Evolutionary conservation across 64 coral and sea anemone species (phyloP).

Genomic region (Stylophora pistillata): DNA sequence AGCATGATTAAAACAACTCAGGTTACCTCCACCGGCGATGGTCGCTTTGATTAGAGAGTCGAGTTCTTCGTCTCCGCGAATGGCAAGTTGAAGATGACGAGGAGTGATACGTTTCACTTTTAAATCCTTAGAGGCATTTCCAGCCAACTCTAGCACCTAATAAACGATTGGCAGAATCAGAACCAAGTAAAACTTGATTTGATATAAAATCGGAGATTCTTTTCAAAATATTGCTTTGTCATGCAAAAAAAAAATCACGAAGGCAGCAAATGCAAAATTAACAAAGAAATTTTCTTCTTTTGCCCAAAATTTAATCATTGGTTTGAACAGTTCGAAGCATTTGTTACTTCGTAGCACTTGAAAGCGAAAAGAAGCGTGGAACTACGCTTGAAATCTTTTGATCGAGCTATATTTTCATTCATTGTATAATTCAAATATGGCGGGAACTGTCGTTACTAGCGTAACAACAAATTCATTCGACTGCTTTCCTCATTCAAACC

Average conservation of each 20-base stretch:
- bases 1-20: background rate
- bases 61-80: conserved; percentile 98
- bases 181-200: too few relatives aligned
- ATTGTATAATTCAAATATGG: conserved; percentile 83
- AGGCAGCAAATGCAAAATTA: background rate
- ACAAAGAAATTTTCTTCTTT: background rate
- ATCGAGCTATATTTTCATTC: background rate
- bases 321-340: background rate
- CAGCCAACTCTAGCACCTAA: conserved; percentile 99
- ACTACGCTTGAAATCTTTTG: background rate
- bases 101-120: conserved; percentile 99
- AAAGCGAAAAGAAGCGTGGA: background rate
- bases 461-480: background rate
- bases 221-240: background rate
- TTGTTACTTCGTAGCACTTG: background rate
- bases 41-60: conserved; percentile 99
- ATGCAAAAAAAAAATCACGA: background rate
- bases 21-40: conserved; percentile 98
- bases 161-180: too few relatives aligned
- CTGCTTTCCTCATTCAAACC: background rate
- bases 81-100: conserved; percentile 98
- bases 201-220: background rate
- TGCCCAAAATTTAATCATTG: background rate
- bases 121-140: conserved; percentile 98
- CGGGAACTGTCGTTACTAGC: conserved; percentile 71